Evolutionary conservation across 2,888 invertebrate species (phyloP).

Genomic region (Phasia obesa): DNA sequence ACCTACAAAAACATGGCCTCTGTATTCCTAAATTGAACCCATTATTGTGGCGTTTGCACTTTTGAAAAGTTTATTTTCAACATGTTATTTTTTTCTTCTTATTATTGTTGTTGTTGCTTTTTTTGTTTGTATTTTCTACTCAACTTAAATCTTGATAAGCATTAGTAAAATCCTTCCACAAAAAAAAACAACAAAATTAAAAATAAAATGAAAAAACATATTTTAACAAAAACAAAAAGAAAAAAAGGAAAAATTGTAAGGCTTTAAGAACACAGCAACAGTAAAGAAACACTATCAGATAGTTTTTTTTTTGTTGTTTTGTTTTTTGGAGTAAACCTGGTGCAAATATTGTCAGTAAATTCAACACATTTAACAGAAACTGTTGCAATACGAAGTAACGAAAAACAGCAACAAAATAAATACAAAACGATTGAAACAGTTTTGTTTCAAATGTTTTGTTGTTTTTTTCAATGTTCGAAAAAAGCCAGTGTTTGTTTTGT

Average conservation of each 20-base stretch:
- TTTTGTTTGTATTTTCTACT: slow-evolving; percentile 36
- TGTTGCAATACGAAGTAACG: slow-evolving; percentile 27
- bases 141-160: slow-evolving; percentile 71
- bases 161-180: slow-evolving; percentile 67
- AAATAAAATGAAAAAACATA: slow-evolving; percentile 44
- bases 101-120: slow-evolving; percentile 22
- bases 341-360: slow-evolving; percentile 73
- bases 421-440: slow-evolving; percentile 55
- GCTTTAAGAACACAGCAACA: slow-evolving; percentile 67
- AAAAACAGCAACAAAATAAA: slow-evolving; percentile 19
- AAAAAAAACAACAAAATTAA: slow-evolving; percentile 33
- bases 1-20: slow-evolving; percentile 68
- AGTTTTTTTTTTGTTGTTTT: slow-evolving; percentile 47
- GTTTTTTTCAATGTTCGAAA: slow-evolving; percentile 8
- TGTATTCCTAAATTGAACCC: slow-evolving; percentile 70
- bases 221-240: slow-evolving; percentile 59
- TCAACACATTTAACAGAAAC: slow-evolving; percentile 70
- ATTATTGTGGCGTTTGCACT: slow-evolving; percentile 71
- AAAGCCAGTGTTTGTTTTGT: slow-evolving; percentile 26
- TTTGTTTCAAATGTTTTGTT: slow-evolving; percentile 57
- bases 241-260: slow-evolving; percentile 25
- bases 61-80: slow-evolving; percentile 68
- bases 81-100: slow-evolving; percentile 54
- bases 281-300: slow-evolving; percentile 72
- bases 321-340: slow-evolving; percentile 52